These are phyloP conservation scores for Leptopterna dolabrata DNA, from an alignment of 2,888 invertebrate genomes.

Conservation along the genomic window DNA sequence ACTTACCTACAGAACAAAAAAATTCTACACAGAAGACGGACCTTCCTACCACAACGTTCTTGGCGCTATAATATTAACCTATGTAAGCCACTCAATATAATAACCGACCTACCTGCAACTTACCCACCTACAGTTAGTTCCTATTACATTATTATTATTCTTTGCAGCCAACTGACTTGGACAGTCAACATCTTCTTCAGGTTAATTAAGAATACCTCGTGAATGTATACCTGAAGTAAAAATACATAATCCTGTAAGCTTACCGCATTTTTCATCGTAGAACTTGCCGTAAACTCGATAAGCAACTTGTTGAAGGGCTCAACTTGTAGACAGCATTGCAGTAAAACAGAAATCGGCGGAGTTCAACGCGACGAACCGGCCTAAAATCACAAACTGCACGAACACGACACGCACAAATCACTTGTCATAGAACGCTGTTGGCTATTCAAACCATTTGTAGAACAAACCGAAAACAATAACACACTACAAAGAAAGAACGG, in stretches of 20 bases:
- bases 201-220: too few relatives aligned
- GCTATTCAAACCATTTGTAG: not conserved
- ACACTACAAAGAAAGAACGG: constrained; percentile 4
- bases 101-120: too few relatives aligned
- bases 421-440: not conserved
- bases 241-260: not conserved
- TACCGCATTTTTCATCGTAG: constrained; percentile 26
- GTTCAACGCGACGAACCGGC: not conserved
- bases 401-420: constrained; percentile 3
- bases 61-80: too few relatives aligned
- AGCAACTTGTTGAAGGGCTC: constrained; percentile 41
- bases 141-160: too few relatives aligned
- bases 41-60: too few relatives aligned
- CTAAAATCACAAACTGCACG: not conserved
- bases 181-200: too few relatives aligned
- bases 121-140: too few relatives aligned
- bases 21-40: too few relatives aligned
- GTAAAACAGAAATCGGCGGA: not conserved
- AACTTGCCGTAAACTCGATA: constrained; percentile 4
- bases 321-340: constrained; percentile 32
- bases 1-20: too few relatives aligned
- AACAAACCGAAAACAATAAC: not conserved
- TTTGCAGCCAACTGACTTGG: too few relatives aligned
- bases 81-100: too few relatives aligned
- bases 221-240: too few relatives aligned